Evolutionary conservation across 2,888 invertebrate genomes (phyloP).

Genomic region (Halocaridina rubra): DNA sequence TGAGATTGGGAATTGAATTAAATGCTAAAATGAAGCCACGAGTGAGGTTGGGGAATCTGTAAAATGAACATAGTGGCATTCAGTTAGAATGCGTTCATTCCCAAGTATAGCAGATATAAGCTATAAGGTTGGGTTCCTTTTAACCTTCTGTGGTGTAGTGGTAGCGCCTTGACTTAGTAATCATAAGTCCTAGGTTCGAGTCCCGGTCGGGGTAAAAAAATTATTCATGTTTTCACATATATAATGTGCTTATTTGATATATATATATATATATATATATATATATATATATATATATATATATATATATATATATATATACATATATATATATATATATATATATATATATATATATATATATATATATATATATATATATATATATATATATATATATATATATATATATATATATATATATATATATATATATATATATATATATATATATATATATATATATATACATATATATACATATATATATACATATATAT

Average conservation of each 20-base stretch:
- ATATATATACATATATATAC: neutral
- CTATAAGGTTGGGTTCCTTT: no score
- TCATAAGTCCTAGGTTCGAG: no score
- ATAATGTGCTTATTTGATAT: neutral
- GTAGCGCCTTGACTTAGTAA: no score
- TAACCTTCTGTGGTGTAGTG: no score
- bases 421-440: neutral
- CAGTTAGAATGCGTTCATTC: no score
- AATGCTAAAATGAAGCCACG: no score
- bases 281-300: neutral
- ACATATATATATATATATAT: neutral
- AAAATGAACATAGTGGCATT: no score
- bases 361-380: neutral
- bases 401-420: slow-evolving; percentile 9
- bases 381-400: slow-evolving; percentile 9
- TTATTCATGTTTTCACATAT: neutral
- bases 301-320: neutral
- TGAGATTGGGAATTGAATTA: no score
- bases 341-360: neutral
- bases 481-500: neutral
- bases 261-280: neutral
- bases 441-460: neutral
- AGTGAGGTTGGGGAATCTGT: no score
- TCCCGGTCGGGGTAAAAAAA: no score
- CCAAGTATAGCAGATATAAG: no score